Base-by-base conservation (phyloP, 2,797 vertebrate species). In the Cichlasoma orientale region DNA sequence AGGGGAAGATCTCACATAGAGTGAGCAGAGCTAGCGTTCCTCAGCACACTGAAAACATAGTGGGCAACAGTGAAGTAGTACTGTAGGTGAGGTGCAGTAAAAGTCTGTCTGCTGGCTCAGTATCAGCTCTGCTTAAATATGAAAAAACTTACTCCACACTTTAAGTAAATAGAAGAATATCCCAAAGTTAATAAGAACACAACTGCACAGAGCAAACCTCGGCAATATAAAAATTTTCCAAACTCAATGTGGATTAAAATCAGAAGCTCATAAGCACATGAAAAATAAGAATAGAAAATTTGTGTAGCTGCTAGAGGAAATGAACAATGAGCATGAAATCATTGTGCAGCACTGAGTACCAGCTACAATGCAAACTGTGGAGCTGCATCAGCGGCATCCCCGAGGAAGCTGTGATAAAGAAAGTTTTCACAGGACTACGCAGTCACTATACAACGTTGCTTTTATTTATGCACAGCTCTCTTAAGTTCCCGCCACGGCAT, bases 1-100 rank as follows among this genome's bases (percentile, higher is more conserved):
- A 77, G 80, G 77, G 70, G 56, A 75, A 82, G 85, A 83, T 59
- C 80, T 89, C 75, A 57, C 76, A 72, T 77, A 80, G 78, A 74
- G 77, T 53, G 75, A 82, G 70, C 44, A 3, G 19, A 85, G 72
- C 73, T 31, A 19, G 57, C 55, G 31, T 81, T 86, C 74, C 77
- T 84, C 61, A 14, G 73, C 53, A 68, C 78, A 74, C 80, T 80
- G 69, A 81, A 80, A 78, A 74, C 80, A 82, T 68, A 78, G 82
- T 77, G 87, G 72, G 84, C 59, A 74, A 41, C 61, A 56, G 33
- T 85, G 54, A 77, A 53, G 56, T 77, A 44, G 11, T 41, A 33
- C 31, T 33, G 31, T 9, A 55, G 72, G 71, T 13, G 33, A 74
- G 78, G 38, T 72, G 78, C 69, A 72, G 78, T 33, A 86, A 77